Evolutionary conservation across 2,797 vertebrate genomes (phyloP).

Genomic region (Siniperca scherzeri): DNA sequence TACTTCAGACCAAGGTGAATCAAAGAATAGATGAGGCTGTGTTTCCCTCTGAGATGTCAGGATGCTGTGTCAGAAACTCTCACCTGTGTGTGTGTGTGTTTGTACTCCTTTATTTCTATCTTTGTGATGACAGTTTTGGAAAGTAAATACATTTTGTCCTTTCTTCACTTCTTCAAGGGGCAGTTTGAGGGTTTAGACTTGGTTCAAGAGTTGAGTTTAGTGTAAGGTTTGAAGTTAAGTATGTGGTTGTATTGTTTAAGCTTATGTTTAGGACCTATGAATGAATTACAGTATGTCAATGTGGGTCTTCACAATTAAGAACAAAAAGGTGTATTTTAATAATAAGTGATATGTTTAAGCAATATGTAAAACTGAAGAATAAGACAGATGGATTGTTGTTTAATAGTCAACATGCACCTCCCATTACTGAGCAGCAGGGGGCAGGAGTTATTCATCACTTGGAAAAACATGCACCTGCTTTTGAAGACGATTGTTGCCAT

Average conservation of each 20-base stretch:
- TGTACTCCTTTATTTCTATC: too few relatives aligned
- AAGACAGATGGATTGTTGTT: not conserved
- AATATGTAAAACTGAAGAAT: not conserved
- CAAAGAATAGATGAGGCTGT: not conserved
- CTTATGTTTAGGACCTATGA: not conserved
- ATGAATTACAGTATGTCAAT: not conserved
- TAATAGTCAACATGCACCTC: not conserved
- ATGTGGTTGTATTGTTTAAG: too few relatives aligned
- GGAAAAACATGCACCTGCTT: conserved; percentile 19
- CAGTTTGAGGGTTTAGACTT: not conserved
- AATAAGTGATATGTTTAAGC: not conserved
- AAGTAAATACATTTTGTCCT: not conserved
- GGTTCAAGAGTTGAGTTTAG: not conserved
- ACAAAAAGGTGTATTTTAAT: not conserved
- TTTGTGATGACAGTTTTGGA: not conserved
- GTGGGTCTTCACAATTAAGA: too few relatives aligned
- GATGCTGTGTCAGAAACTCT: too few relatives aligned
- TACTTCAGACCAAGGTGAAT: not conserved
- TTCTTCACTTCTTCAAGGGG: not conserved
- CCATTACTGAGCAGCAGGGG: conserved; percentile 36
- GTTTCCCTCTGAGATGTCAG: not conserved
- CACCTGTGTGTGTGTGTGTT: too few relatives aligned
- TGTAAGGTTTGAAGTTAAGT: not conserved
- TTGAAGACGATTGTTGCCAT: not conserved
- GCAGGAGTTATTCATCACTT: conserved; percentile 20